Conservation (phyloP, 1,140 invertebrate species). For the Musca vetustissima region DNA sequence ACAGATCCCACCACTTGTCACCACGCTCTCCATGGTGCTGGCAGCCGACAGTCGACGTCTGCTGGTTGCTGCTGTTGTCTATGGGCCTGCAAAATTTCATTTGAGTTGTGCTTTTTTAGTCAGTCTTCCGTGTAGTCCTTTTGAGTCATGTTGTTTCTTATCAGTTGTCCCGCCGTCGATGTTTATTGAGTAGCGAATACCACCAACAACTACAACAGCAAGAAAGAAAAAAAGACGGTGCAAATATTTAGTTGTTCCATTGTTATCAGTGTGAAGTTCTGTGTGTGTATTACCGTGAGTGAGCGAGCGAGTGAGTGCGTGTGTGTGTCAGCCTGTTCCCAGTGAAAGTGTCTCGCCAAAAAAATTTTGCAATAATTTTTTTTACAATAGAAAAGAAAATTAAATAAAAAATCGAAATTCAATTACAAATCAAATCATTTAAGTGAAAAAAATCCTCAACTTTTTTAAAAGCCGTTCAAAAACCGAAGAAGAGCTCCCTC, state of each 20-base stretch:
- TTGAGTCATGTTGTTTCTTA: constrained; percentile 27
- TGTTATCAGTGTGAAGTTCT: too few species aligned
- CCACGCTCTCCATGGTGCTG: too few species aligned
- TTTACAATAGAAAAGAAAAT: too few species aligned
- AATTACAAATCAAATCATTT: background rate
- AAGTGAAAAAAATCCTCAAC: background rate
- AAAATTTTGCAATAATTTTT: background rate
- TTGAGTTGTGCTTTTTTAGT: constrained; percentile 26
- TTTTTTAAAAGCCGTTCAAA: background rate
- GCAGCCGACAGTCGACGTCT: too few species aligned
- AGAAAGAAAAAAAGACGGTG: constrained; percentile 4
- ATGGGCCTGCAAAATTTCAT: too few species aligned
- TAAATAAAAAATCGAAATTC: background rate
- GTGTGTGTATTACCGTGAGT: too few species aligned
- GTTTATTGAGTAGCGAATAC: constrained; percentile 17
- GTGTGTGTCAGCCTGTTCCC: too few species aligned
- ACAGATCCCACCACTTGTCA: too few species aligned
- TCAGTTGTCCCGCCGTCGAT: background rate
- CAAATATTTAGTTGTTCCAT: background rate
- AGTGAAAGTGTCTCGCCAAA: too few species aligned
- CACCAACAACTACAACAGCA: constrained; percentile 8
- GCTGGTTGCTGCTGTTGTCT: too few species aligned
- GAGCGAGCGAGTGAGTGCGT: too few species aligned
- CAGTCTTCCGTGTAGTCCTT: constrained; percentile 30
- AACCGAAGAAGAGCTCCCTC: too few species aligned